Percentiles rank a stretch among this genome's conserved stretches.
phyloP scores from a whole-genome alignment of 2,797 vertebrate species.

The Atherinosoma microstoma region DNA sequence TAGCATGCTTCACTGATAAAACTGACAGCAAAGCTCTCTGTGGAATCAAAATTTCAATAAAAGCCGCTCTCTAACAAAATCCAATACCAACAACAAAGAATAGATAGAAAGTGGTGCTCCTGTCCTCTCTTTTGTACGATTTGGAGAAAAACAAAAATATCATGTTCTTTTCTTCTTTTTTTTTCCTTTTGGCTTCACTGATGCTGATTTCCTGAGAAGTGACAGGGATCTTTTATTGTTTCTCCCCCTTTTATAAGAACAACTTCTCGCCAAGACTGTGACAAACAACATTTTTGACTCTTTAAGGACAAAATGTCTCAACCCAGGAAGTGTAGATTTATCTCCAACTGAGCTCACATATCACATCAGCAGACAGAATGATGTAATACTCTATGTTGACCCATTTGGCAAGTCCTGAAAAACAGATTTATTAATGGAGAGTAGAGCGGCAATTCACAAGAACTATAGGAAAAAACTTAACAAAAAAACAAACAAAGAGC shows the following conservation, averaged over 20 bases:
- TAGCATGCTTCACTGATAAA: conserved; percentile 38
- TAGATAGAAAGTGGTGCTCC: conserved; percentile 21
- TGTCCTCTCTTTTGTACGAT: conserved; percentile 30
- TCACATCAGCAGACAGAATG: conserved; percentile 58
- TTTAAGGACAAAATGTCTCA: conserved; percentile 66
- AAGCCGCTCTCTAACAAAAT: conserved; percentile 32
- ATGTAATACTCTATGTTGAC: conserved; percentile 68
- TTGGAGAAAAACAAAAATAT: conserved; percentile 61
- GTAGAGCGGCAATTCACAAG: conserved; percentile 8
- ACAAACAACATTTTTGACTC: conserved; percentile 67
- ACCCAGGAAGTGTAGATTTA: conserved; percentile 57
- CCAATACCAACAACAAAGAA: conserved; percentile 35
- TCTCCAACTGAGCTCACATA: conserved; percentile 55
- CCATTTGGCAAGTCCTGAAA: conserved; percentile 62
- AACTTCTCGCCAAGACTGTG: conserved; percentile 36
- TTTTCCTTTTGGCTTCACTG: conserved; percentile 47
- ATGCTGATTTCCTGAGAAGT: conserved; percentile 60
- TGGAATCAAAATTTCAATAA: conserved; percentile 59
- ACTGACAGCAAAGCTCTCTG: conserved; percentile 45
- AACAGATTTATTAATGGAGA: conserved; percentile 51
- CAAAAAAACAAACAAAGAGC: conserved; percentile 15
- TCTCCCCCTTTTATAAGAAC: conserved; percentile 19
- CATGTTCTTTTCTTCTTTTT: conserved; percentile 37
- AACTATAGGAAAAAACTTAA: conserved; percentile 6
- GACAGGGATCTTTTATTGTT: conserved; percentile 25